Conservation (phyloP, 2,797 vertebrate genomes). For the Xyrichtys novacula region DNA sequence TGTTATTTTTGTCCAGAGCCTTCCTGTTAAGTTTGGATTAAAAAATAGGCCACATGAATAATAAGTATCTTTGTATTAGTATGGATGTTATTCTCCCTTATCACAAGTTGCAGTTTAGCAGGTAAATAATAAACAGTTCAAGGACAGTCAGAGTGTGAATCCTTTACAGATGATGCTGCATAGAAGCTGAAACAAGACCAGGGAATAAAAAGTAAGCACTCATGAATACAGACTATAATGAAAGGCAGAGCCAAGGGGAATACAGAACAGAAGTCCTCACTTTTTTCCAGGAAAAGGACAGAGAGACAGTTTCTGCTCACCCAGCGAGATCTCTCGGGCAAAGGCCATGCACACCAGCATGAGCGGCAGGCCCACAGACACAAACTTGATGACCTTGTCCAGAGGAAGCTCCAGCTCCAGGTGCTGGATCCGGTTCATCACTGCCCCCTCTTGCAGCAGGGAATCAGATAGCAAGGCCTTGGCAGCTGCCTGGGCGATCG, state of each 20-base stretch:
- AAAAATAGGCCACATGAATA: constrained; percentile 8
- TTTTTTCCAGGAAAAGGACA: not conserved
- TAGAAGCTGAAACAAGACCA: constrained; percentile 5
- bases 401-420: constrained; percentile 93
- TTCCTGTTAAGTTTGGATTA: not conserved
- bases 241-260: constrained; percentile 15
- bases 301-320: constrained; percentile 79
- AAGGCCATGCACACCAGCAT: constrained; percentile 93
- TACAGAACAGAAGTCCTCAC: constrained; percentile 17
- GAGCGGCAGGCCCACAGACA: constrained; percentile 93
- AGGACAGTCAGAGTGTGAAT: constrained; percentile 25
- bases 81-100: constrained; percentile 14
- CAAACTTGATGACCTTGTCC: constrained; percentile 92
- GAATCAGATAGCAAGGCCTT: constrained; percentile 96
- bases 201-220: constrained; percentile 8
- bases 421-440: constrained; percentile 80
- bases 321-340: constrained; percentile 92
- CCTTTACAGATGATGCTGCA: not conserved
- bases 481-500: constrained; percentile 91
- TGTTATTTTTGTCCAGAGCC: not conserved
- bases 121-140: constrained; percentile 17
- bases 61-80: constrained; percentile 4
- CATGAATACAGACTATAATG: constrained; percentile 15
- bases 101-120: constrained; percentile 2
- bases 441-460: constrained; percentile 85